phyloP scores from a whole-genome alignment of 2,888 invertebrate genomes.

The Volucella zonaria region DNA sequence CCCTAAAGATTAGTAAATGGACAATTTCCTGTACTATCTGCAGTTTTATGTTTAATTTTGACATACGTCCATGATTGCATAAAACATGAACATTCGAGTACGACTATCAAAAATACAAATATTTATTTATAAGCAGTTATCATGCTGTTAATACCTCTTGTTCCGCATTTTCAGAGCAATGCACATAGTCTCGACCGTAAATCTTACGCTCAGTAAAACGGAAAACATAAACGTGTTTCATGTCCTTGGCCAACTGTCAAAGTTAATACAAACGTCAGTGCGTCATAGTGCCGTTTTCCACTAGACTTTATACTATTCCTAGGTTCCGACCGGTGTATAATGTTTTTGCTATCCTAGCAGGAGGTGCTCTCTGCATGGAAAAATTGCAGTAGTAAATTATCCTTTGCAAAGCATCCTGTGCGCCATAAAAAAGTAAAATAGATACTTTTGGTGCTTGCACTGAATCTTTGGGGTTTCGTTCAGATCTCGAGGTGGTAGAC shows the following conservation, averaged over 20 bases:
- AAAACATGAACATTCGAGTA: no score
- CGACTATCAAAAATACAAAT: no score
- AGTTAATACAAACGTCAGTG: constrained; percentile 25
- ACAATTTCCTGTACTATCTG: no score
- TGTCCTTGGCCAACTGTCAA: constrained; percentile 39
- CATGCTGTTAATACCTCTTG: no score
- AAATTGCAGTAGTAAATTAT: constrained; percentile 49
- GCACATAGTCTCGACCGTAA: constrained; percentile 5
- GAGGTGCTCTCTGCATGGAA: constrained; percentile 19
- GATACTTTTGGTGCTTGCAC: constrained; percentile 25
- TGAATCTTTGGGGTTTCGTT: constrained; percentile 9
- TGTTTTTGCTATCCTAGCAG: constrained; percentile 18
- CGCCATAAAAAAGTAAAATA: constrained; percentile 32
- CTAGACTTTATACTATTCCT: background rate
- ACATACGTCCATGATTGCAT: no score
- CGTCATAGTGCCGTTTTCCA: background rate
- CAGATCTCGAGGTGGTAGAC: constrained; percentile 5
- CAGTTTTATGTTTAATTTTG: no score
- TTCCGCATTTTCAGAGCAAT: background rate
- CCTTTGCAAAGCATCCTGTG: constrained; percentile 9
- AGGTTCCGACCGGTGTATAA: constrained; percentile 20
- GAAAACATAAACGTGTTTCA: constrained; percentile 22
- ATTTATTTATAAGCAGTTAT: no score
- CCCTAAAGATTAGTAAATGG: no score
- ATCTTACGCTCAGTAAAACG: constrained; percentile 19